A percentile compares a stretch with the other conserved stretches of the same genome.
These are phyloP conservation scores for Galbula dea DNA, from an alignment of 2,113 vertebrate genomes.

Conservation along the genomic window DNA sequence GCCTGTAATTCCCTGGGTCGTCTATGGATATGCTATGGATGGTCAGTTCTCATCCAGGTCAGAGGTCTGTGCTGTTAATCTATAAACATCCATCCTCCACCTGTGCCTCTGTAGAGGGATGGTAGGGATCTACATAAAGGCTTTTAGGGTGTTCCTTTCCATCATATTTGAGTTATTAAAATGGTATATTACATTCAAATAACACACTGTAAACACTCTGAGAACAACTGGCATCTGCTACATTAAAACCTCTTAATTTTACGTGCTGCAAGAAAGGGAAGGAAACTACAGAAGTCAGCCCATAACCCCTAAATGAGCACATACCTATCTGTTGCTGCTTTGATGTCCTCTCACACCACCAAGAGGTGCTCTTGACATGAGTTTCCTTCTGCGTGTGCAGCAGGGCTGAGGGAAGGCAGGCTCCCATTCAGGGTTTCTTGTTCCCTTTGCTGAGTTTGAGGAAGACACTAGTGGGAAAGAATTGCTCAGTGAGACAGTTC, in stretches of 20 bases:
- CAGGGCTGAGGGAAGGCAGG: not conserved
- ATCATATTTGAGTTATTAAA: not conserved
- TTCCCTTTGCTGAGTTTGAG: not conserved
- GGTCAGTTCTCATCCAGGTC: not conserved
- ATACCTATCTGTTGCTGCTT: not conserved
- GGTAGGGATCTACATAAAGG: not conserved
- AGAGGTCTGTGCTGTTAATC: not conserved
- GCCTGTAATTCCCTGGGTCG: no score
- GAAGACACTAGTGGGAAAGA: not conserved
- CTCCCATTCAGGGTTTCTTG: not conserved
- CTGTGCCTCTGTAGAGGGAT: not conserved
- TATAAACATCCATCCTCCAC: not conserved
- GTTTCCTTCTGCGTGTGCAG: not conserved
- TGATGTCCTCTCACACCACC: not conserved
- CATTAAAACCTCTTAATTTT: not conserved
- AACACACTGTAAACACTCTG: not conserved
- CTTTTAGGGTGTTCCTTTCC: not conserved
- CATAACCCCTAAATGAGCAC: not conserved
- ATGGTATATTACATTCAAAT: not conserved
- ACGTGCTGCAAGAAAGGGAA: not conserved
- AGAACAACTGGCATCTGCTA: not conserved
- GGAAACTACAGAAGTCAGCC: not conserved
- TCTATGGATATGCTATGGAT: no score
- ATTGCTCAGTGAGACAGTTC: not conserved
- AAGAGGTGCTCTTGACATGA: conserved; percentile 36